A percentile compares a stretch with the other conserved stretches of the same genome.
phyloP scores from a whole-genome alignment of 2,113 vertebrate species.

The Bucco capensis region DNA sequence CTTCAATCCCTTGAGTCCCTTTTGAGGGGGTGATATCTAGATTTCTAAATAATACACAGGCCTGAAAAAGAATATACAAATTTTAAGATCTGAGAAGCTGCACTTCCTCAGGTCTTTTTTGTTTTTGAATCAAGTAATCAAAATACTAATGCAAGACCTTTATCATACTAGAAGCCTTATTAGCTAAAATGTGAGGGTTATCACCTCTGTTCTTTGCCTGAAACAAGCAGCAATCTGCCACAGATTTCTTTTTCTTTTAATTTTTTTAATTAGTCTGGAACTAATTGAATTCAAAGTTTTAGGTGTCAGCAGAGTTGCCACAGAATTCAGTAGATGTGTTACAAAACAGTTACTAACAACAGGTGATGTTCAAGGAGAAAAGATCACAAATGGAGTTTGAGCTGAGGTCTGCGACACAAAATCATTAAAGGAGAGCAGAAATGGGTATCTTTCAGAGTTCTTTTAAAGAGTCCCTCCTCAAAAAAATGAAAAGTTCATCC shows the following conservation, averaged over 20 bases:
- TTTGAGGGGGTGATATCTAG: neutral
- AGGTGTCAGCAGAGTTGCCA: neutral
- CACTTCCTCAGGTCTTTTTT: neutral
- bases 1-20: neutral
- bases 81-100: neutral
- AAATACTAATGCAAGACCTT: neutral
- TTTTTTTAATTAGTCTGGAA: neutral
- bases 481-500: neutral
- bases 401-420: neutral
- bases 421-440: neutral
- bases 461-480: neutral
- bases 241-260: neutral
- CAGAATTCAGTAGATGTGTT: neutral
- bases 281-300: neutral
- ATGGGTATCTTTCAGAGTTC: neutral
- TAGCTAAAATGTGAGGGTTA: neutral
- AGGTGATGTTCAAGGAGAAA: neutral
- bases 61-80: neutral
- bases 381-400: neutral
- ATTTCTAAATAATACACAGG: conserved; percentile 36
- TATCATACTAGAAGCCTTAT: neutral
- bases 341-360: neutral
- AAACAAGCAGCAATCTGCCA: neutral
- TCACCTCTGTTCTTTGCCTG: conserved; percentile 1
- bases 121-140: neutral